A percentile compares a stretch with the other conserved stretches of the same genome.
Evolutionary conservation across 2,888 invertebrate genomes (phyloP).

Genomic region (Quadroppia sp.): DNA sequence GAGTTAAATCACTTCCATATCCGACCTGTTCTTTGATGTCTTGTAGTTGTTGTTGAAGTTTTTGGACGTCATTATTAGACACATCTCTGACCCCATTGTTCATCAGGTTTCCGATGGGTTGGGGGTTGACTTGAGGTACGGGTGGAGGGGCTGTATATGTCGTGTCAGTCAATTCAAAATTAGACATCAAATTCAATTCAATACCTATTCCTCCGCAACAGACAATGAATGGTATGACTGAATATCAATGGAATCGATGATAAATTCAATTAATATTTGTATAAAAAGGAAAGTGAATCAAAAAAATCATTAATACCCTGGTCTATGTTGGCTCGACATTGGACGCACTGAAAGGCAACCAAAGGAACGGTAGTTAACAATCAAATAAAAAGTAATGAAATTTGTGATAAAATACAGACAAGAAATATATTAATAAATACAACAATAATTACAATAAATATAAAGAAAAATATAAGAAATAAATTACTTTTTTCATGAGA

Average conservation of each 20-base stretch:
- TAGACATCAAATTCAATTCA: not conserved
- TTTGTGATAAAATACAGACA: not conserved
- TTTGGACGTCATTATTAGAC: constrained; percentile 73
- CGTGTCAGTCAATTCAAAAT: not conserved
- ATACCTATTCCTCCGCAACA: constrained; percentile 59
- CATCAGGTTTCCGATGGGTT: constrained; percentile 49
- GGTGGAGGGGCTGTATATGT: constrained; percentile 1
- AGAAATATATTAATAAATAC: not conserved
- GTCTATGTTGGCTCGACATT: constrained; percentile 82
- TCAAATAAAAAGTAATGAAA: too few relatives aligned
- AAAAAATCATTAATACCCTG: constrained; percentile 51
- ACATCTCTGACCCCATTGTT: constrained; percentile 67
- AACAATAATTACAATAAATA: not conserved
- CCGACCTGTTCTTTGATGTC: constrained; percentile 98
- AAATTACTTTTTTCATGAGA: constrained; percentile 76
- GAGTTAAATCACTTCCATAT: too few relatives aligned
- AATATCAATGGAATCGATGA: not conserved
- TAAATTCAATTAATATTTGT: not conserved
- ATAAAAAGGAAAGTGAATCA: not conserved
- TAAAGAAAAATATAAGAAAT: not conserved
- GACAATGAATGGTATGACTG: constrained; percentile 56
- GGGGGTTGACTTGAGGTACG: constrained; percentile 34
- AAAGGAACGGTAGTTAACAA: too few relatives aligned
- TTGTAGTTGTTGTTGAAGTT: constrained; percentile 87
- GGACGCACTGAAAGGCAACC: constrained; percentile 63